Evolutionary conservation across 2,888 invertebrate species (phyloP).

Genomic region (Drosophila differens): DNA sequence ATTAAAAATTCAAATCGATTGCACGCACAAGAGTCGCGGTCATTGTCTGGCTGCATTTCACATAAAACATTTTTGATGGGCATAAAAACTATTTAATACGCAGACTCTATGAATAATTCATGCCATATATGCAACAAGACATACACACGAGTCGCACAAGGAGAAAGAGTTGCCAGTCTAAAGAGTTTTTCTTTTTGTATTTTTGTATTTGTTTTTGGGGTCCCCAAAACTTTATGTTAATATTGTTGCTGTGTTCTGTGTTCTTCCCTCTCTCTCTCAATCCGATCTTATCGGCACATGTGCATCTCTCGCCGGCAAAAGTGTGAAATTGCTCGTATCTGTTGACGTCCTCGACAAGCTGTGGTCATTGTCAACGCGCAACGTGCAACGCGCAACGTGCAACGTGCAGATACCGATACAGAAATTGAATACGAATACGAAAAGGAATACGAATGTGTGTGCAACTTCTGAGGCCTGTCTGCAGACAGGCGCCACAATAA

Average conservation of each 20-base stretch:
- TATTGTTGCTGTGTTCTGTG: slow-evolving; percentile 19
- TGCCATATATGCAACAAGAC: slow-evolving; percentile 39
- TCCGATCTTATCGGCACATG: slow-evolving; percentile 62
- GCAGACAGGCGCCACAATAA: slow-evolving; percentile 81
- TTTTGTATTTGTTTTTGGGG: slow-evolving; percentile 23
- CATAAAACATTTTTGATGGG: slow-evolving; percentile 80
- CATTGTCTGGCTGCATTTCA: slow-evolving; percentile 49
- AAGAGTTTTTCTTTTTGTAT: slow-evolving; percentile 19
- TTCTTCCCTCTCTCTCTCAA: background rate
- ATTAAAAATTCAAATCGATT: slow-evolving; percentile 83
- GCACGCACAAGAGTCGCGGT: slow-evolving; percentile 44
- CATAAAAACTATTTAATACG: slow-evolving; percentile 77
- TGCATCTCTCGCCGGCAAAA: slow-evolving; percentile 63
- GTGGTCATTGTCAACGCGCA: slow-evolving; percentile 79
- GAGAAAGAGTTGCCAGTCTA: slow-evolving; percentile 34
- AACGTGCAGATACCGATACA: slow-evolving; percentile 45
- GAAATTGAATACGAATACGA: slow-evolving; percentile 15
- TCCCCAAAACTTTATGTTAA: slow-evolving; percentile 75
- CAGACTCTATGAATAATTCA: slow-evolving; percentile 77
- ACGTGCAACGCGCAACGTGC: slow-evolving; percentile 63
- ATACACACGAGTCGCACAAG: background rate
- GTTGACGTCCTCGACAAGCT: slow-evolving; percentile 73
- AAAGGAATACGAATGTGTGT: slow-evolving; percentile 15
- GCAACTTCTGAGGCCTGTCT: slow-evolving; percentile 34
- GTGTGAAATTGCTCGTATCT: slow-evolving; percentile 83